Evolutionary conservation across 1,140 invertebrate species (phyloP).

Genomic region (Platyura marginata): DNA sequence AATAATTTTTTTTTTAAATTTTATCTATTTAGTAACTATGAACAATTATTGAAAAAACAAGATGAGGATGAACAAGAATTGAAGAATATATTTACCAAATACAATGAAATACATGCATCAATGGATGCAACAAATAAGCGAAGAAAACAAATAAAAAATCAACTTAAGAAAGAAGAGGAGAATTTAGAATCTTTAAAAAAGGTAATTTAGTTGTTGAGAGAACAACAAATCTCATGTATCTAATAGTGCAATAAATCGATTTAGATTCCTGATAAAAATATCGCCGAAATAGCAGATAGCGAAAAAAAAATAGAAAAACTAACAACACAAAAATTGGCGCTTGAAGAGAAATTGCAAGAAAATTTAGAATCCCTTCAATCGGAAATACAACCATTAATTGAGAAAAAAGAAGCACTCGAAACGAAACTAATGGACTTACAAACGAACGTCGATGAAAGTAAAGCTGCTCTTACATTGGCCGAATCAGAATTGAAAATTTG

Average conservation of each 20-base stretch:
- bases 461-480: slow-evolving; percentile 53
- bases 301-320: slow-evolving; percentile 34
- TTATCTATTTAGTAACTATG: slow-evolving; percentile 39
- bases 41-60: slow-evolving; percentile 32
- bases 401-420: slow-evolving; percentile 44
- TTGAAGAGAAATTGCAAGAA: slow-evolving; percentile 38
- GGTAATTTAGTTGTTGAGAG: too few relatives aligned
- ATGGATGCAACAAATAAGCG: slow-evolving; percentile 37
- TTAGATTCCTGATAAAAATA: slow-evolving; percentile 45
- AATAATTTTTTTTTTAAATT: not conserved
- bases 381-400: slow-evolving; percentile 39
- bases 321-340: slow-evolving; percentile 27
- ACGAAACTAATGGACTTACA: slow-evolving; percentile 46
- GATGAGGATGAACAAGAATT: slow-evolving; percentile 33
- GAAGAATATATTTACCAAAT: slow-evolving; percentile 32
- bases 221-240: too few relatives aligned
- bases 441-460: slow-evolving; percentile 51
- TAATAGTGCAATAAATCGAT: too few relatives aligned
- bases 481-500: slow-evolving; percentile 71
- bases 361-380: slow-evolving; percentile 31
- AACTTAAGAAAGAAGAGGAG: slow-evolving; percentile 36
- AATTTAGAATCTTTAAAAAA: slow-evolving; percentile 41
- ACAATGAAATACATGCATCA: slow-evolving; percentile 39
- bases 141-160: slow-evolving; percentile 45
- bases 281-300: slow-evolving; percentile 50